phyloP scores from a whole-genome alignment of 2,113 vertebrate genomes.

The Saccopteryx leptura region DNA sequence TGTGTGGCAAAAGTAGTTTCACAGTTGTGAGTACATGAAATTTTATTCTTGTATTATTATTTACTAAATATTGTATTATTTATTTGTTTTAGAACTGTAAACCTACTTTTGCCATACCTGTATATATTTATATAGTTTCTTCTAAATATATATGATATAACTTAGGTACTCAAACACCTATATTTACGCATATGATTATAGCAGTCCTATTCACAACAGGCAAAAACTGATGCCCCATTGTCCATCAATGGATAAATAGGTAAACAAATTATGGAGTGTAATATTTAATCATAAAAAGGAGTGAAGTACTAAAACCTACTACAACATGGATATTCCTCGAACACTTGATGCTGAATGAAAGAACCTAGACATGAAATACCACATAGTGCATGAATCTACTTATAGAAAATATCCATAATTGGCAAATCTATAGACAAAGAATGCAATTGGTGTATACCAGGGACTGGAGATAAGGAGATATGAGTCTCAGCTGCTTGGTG shows the following conservation, averaged over 20 bases:
- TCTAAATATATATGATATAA: neutral
- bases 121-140: neutral
- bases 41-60: neutral
- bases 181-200: neutral
- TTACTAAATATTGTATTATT: neutral
- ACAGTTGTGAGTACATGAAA: neutral
- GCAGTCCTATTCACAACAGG: neutral
- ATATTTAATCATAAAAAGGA: neutral
- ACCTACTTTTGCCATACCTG: neutral
- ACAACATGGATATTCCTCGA: neutral
- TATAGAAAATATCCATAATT: neutral
- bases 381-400: neutral
- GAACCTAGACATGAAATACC: neutral
- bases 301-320: neutral
- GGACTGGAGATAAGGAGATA: neutral
- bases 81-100: neutral
- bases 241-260: neutral
- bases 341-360: neutral
- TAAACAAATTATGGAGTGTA: neutral
- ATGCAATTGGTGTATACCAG: neutral
- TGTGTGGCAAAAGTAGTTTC: neutral
- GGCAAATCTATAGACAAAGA: neutral
- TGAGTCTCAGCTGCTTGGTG: neutral
- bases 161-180: neutral
- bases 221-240: neutral